Evolutionary conservation across 2,888 invertebrate genomes (phyloP).

Genomic region (Brachypalpus laphriformis): DNA sequence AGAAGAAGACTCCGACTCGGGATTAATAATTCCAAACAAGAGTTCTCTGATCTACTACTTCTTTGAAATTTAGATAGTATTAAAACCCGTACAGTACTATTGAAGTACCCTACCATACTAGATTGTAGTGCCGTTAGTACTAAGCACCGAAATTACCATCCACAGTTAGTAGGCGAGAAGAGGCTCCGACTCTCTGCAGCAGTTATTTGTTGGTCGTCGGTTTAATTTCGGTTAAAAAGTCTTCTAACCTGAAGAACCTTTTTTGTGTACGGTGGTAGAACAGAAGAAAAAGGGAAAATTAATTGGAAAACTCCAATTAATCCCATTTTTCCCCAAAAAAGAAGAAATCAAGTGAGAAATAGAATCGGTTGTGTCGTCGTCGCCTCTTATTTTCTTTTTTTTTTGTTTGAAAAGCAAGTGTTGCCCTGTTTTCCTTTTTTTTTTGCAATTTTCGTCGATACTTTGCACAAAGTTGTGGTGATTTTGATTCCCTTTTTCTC

Average conservation of each 20-base stretch:
- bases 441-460: conserved; percentile 56
- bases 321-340: conserved; percentile 5
- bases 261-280: conserved; percentile 39
- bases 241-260: conserved; percentile 65
- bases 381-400: background rate
- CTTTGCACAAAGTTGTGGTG: conserved; percentile 31
- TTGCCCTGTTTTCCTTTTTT: conserved; percentile 42
- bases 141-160: background rate
- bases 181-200: conserved; percentile 55
- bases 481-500: conserved; percentile 26
- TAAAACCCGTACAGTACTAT: background rate
- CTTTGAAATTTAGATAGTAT: too few species aligned
- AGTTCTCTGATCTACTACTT: too few species aligned
- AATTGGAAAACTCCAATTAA: conserved; percentile 43
- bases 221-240: conserved; percentile 35
- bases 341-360: conserved; percentile 32
- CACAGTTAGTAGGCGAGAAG: conserved; percentile 52
- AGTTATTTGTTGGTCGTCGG: conserved; percentile 44
- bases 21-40: too few species aligned
- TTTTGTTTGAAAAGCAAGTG: conserved; percentile 66
- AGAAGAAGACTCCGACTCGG: too few species aligned
- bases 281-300: conserved; percentile 35
- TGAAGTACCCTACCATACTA: background rate
- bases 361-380: conserved; percentile 40
- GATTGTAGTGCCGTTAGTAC: background rate